Evolutionary conservation across 23 tunicate genomes (phyloP), one percentile per base, ranked within the genome.

Genomic region (Phallusia fumigata): DNA sequence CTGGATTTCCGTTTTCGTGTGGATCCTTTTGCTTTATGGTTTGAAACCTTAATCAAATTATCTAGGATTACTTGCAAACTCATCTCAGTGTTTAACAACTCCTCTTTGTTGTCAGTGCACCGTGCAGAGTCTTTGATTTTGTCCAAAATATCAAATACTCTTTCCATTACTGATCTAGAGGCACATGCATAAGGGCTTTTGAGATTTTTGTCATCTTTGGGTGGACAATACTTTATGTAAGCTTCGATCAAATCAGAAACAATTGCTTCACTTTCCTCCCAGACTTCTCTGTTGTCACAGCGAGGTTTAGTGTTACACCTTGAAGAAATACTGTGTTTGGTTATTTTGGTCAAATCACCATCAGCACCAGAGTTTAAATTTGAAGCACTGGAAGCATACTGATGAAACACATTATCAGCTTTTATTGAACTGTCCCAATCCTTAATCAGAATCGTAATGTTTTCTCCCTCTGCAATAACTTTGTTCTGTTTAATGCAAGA

Each of bases 401-500:
- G 69, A 6, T 58, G 69, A 58, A 58, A 58, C 16, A 58, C 69
- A 58, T 58, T 58, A 13, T 58, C 69, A 21, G 69, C 13, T 58
- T 58, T 58, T 16, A 24, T 21, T 58, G 69, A 58, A 58, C 69
- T 58, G 69, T 58, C 69, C 69, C 69, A 58, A 13, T 58, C 69
- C 3, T 58, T 24, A 6, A 58, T 58, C 1, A 58, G 69, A 24
- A 58, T 1, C 8, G 26, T 58, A 8, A 58, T 11, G 69, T 58
- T 58, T 58, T 58, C 69, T 58, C 69, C 69, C 3, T 58, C 69
- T 21, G 28, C 69, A 58, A 6, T 24, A 1, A 58, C 69, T 24
- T 58, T 58, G 69, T 58, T 58, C 28, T 58, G 69, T 58, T 13
- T 58, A 16, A 58, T 58, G 69, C 69, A 58, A 13, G 69, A 58